Percentiles rank a stretch among this genome's conserved stretches.
These are phyloP conservation scores for Caiman crocodilus DNA, from an alignment of 2,797 vertebrate species.

Conservation along the genomic window DNA sequence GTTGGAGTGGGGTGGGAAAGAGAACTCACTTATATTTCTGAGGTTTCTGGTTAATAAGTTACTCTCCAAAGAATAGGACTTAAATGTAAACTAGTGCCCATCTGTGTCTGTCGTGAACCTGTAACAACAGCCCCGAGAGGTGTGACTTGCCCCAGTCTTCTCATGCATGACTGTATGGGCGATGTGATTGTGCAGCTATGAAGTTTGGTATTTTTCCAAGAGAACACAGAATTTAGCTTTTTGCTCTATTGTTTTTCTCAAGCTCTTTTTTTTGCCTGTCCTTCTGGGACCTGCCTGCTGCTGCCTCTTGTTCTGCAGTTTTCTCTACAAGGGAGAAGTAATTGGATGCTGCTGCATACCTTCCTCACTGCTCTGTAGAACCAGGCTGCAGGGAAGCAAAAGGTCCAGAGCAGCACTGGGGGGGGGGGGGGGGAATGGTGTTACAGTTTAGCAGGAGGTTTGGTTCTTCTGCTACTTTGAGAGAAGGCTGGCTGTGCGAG, in stretches of 20 bases:
- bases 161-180: neutral
- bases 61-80: neutral
- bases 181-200: neutral
- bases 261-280: neutral
- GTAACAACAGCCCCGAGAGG: slow-evolving; percentile 40
- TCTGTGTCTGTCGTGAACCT: slow-evolving; percentile 51
- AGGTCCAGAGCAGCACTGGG: neutral
- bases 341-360: slow-evolving; percentile 42
- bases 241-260: neutral
- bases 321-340: slow-evolving; percentile 62
- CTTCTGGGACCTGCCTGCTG: slow-evolving; percentile 48
- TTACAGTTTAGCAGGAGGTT: no score
- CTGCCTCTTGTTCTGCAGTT: slow-evolving; percentile 38
- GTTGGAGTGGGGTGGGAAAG: no score
- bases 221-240: neutral
- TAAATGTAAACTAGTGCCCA: slow-evolving; percentile 16
- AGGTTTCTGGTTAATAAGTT: neutral
- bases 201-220: slow-evolving; percentile 14
- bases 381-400: slow-evolving; percentile 30
- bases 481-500: no score
- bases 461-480: no score
- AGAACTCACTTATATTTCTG: neutral
- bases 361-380: neutral
- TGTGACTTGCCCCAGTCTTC: slow-evolving; percentile 45
- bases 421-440: no score